Evolutionary conservation across 1,140 invertebrate species (phyloP).

Genomic region (Papilio dardanus): DNA sequence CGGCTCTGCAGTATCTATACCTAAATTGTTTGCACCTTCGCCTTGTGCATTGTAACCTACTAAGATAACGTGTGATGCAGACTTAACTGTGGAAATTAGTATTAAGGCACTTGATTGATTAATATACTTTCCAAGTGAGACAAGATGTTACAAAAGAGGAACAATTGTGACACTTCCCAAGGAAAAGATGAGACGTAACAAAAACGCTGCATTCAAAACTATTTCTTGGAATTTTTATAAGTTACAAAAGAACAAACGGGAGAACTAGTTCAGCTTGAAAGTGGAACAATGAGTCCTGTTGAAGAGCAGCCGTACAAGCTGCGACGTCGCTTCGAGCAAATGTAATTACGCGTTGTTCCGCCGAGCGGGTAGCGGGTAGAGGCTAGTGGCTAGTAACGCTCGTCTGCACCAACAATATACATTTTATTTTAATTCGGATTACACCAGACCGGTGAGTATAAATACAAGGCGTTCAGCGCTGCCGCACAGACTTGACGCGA

Average conservation of each 20-base stretch:
- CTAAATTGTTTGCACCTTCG: conserved; percentile 23
- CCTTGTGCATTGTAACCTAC: conserved; percentile 10
- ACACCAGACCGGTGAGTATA: conserved; percentile 59
- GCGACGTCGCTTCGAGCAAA: neutral
- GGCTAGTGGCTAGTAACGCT: neutral
- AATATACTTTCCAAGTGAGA: neutral
- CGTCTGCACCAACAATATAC: conserved; percentile 44
- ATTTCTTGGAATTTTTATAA: neutral
- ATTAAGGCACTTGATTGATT: neutral
- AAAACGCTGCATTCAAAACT: neutral
- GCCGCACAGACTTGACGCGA: conserved; percentile 64
- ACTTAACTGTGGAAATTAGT: neutral
- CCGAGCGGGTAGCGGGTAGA: neutral
- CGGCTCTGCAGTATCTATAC: conserved; percentile 3
- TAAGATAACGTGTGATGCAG: neutral
- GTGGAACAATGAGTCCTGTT: conserved; percentile 11
- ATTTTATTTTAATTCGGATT: conserved; percentile 63
- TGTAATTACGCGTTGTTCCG: conserved; percentile 11
- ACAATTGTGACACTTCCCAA: neutral
- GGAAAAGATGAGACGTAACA: neutral
- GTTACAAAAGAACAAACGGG: neutral
- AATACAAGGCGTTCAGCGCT: conserved; percentile 71
- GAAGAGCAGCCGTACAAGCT: conserved; percentile 13
- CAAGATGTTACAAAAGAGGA: neutral
- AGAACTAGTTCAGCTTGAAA: conserved; percentile 8